Base-by-base conservation (phyloP, 1,140 invertebrate species). In the Argopecten irradians region DNA sequence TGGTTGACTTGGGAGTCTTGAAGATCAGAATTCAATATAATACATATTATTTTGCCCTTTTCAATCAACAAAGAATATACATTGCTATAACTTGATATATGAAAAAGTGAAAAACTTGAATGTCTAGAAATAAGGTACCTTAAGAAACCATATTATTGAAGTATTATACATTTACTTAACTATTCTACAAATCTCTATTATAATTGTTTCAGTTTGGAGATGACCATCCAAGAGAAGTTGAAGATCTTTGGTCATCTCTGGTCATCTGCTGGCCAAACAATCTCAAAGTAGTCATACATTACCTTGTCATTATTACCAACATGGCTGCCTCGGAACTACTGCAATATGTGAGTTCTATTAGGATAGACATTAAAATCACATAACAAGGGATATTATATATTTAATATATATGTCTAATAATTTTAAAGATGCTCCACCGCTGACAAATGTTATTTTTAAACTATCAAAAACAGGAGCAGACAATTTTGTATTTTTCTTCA, bases 191-290 rank as follows among this genome's bases (percentile, higher is more conserved):
- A 5, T 28, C 16, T 28, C 5, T n/a, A n/a, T 71, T 16, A 71
- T 71, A n/a, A 87, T 33, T 55, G 41, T 96, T 95, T 87, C 94
- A 99, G 97, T 99, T 99, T 96, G 98, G 98, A 3, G 98, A 99
- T 95, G 97, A 98, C 89, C 98, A 99, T 96, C 97, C 98, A 0
- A 97, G 98, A 94, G 99, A 99, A 95, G 97, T 99, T 33, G 99
- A 99, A 95, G 97, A 98, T 93, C 96, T 99, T 19, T 99, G 99
- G 99, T 97, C 98, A 36, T 98, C 98, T 22, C 95, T 99, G 22
- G 99, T 98, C 92, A 97, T 98, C 9, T 99, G 98, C 91, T 99
- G 98, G 98, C 98, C 98, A 0, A 98, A 98, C 93, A 99, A 99
- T 96, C 96, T 99, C 35, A 98, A 98, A 96, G 98, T 99, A 22